Evolutionary conservation across 1,140 invertebrate genomes (phyloP).

Genomic region (Aphelinus certus): DNA sequence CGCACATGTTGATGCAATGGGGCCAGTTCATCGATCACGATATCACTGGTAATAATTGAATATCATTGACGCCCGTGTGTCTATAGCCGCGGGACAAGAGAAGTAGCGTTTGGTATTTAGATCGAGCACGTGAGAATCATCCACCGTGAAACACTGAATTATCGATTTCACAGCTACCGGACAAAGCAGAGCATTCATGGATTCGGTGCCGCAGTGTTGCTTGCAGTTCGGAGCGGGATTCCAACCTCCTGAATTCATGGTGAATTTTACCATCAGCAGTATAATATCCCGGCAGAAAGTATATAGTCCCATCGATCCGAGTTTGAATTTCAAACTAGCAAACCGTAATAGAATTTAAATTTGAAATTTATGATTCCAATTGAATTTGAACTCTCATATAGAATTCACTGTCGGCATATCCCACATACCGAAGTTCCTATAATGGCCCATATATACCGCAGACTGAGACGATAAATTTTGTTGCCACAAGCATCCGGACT

Average conservation of each 20-base stretch:
- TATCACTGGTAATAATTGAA: constrained; percentile 70
- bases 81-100: too few species aligned
- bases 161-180: constrained; percentile 55
- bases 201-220: constrained; percentile 83
- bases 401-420: too few species aligned
- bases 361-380: too few species aligned
- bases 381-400: too few species aligned
- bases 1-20: constrained; percentile 88
- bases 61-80: too few species aligned
- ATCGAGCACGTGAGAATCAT: neutral
- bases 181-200: constrained; percentile 77
- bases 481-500: constrained; percentile 77
- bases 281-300: too few species aligned
- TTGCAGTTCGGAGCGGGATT: constrained; percentile 71
- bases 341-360: too few species aligned
- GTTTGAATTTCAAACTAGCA: too few species aligned
- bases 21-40: constrained; percentile 87
- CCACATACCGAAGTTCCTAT: too few species aligned
- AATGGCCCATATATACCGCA: too few species aligned
- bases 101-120: too few species aligned
- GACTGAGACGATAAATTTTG: neutral
- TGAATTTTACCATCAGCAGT: constrained; percentile 51
- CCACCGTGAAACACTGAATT: constrained; percentile 32
- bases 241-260: constrained; percentile 71
- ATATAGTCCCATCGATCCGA: too few species aligned